Evolutionary conservation across 2,113 vertebrate genomes (phyloP), one percentile per base, ranked within the genome.

Genomic region (Alosa alosa): DNA sequence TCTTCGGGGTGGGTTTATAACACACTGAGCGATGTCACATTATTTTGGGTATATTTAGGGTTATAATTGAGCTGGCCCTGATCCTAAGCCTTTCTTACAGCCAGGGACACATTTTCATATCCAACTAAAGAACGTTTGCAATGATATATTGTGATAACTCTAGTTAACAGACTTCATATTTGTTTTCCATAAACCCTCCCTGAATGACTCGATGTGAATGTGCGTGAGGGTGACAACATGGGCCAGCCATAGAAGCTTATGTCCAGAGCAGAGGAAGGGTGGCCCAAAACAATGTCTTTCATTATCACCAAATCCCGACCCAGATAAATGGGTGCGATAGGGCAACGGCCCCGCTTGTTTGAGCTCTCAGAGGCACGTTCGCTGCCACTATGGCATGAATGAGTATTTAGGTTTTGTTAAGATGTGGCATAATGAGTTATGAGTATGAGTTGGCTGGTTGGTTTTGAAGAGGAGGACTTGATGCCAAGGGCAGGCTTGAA

Each of bases 211-310:
- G 47, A 8, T 13, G 47, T 13, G 25, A 7, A 10, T 3, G 8
- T 36, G 25, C 10, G 41, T 25, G 72, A 78, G 31, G 72, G 6
- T 45, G 18, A 64, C 52, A 44, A 39, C 20, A 68, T 10, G 47
- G 47, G 17, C 39, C 36, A 4, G 22, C 60, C n/a, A 52, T 22
- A 55, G 68, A 84, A 31, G 75, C 15, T 60, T 18, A 39, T 57
- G n/a, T 36, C 39, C 44, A 44, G 85, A 50, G 46, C 20, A 57
- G 45, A 85, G 87, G 84, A 85, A 84, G 68, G 86, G 84, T 44
- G 86, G 57, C 57, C 72, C 57, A 82, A 85, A 88, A 82, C 87
- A 83, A 50, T 49, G 50, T 11, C 18, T 82, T 10, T 81, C 36
- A 39, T 55, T 57, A 88, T 88, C 81, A 47, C 81, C 68, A 81